Evolutionary conservation across 2,797 vertebrate species (phyloP).

Genomic region (Onychomys leucogaster): DNA sequence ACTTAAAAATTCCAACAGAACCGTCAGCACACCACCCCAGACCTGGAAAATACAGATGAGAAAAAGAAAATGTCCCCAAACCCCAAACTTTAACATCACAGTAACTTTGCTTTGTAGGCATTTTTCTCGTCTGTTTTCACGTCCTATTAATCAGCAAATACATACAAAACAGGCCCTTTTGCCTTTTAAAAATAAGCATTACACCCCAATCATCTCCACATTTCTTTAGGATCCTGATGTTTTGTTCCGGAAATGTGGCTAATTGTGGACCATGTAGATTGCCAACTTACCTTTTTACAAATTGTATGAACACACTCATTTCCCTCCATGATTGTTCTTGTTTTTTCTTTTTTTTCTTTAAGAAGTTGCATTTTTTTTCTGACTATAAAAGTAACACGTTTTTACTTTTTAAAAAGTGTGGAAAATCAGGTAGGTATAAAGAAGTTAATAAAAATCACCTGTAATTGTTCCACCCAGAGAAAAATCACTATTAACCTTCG

Average conservation of each 20-base stretch:
- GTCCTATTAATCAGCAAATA: background rate
- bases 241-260: constrained; percentile 24
- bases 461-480: constrained; percentile 58
- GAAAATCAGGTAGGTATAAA: constrained; percentile 62
- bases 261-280: background rate
- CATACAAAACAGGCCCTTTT: background rate
- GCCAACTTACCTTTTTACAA: constrained; percentile 12
- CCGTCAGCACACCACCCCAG: background rate
- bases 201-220: background rate
- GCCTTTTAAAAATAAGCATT: background rate
- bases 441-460: constrained; percentile 73
- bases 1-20: constrained; percentile 40
- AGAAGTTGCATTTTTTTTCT: constrained; percentile 51
- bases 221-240: background rate
- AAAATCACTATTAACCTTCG: constrained; percentile 38
- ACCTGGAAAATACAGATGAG: constrained; percentile 49
- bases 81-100: background rate
- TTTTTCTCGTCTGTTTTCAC: constrained; percentile 48
- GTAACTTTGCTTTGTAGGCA: constrained; percentile 27
- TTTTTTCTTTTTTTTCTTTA: constrained; percentile 4
- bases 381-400: constrained; percentile 56
- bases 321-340: background rate
- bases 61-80: constrained; percentile 53
- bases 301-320: background rate
- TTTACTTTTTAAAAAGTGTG: constrained; percentile 45